Percentiles rank a stretch among this genome's conserved stretches.
These are phyloP conservation scores for Cinclus cinclus DNA, from an alignment of 2,113 vertebrate genomes.

Conservation along the genomic window DNA sequence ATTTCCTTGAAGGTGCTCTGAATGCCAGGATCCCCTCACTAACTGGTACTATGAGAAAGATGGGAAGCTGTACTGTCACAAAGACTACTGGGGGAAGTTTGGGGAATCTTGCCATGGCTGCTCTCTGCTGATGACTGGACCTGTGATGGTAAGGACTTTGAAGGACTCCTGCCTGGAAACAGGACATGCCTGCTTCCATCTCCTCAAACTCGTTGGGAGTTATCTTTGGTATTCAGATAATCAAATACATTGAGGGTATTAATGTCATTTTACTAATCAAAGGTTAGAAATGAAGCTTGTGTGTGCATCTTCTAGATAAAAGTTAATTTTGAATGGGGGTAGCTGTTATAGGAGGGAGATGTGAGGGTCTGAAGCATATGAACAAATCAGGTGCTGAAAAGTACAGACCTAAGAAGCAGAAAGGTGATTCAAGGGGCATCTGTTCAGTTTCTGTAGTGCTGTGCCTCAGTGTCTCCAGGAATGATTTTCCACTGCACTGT, in stretches of 20 bases:
- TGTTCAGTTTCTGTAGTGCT: background rate
- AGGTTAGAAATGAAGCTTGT: background rate
- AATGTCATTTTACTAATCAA: background rate
- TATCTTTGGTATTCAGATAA: background rate
- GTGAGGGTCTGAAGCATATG: background rate
- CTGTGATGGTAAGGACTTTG: slow-evolving; percentile 84
- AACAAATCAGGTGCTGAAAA: background rate
- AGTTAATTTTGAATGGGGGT: background rate
- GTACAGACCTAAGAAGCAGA: background rate
- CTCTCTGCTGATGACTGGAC: slow-evolving; percentile 94
- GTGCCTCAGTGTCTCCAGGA: background rate
- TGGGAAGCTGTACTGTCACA: slow-evolving; percentile 90
- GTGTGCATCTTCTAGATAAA: background rate
- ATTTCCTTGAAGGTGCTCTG: slow-evolving; percentile 83
- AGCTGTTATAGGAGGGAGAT: background rate
- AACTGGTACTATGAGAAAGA: slow-evolving; percentile 96
- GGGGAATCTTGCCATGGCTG: slow-evolving; percentile 94
- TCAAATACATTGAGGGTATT: background rate
- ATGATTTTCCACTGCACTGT: background rate
- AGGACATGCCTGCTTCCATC: background rate
- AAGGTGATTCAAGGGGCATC: background rate
- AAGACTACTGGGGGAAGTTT: slow-evolving; percentile 94
- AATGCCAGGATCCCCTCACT: slow-evolving; percentile 89
- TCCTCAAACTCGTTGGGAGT: background rate
- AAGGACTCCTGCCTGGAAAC: background rate